phyloP scores from a whole-genome alignment of 2,113 vertebrate species.

The Stercorarius parasiticus region DNA sequence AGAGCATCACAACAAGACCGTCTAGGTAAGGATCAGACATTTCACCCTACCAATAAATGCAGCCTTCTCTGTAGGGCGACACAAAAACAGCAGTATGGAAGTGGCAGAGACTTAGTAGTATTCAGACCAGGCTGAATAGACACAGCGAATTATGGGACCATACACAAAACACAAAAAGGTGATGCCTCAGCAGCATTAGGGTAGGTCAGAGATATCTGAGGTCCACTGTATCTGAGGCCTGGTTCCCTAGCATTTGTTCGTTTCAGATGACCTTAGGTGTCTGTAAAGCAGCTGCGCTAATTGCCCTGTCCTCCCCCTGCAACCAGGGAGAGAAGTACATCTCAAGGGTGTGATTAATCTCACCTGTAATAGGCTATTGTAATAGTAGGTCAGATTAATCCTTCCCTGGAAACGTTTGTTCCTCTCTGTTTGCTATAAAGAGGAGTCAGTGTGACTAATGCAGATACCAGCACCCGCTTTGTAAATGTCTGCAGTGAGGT shows the following conservation, averaged over 20 bases:
- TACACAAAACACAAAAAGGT: background rate
- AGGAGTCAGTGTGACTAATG: background rate
- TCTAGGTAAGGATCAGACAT: background rate
- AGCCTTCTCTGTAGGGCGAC: background rate
- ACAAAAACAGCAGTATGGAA: background rate
- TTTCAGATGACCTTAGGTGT: background rate
- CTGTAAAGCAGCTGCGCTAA: background rate
- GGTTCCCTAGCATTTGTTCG: background rate
- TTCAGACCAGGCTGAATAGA: background rate
- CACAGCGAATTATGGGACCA: background rate
- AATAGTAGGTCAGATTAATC: slow-evolving; percentile 21
- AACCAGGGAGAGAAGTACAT: background rate
- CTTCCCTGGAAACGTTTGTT: background rate
- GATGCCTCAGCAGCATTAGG: background rate
- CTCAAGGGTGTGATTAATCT: background rate
- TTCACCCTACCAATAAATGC: background rate
- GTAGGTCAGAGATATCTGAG: background rate
- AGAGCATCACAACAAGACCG: background rate
- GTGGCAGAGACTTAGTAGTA: background rate
- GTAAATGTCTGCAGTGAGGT: background rate
- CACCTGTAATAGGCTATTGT: background rate
- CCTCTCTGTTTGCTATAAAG: background rate
- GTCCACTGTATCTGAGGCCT: background rate
- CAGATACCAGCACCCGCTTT: background rate
- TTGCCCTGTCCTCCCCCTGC: background rate